Base-by-base conservation (phyloP, 2,888 invertebrate species). In the Caenorhabditis wallacei region DNA sequence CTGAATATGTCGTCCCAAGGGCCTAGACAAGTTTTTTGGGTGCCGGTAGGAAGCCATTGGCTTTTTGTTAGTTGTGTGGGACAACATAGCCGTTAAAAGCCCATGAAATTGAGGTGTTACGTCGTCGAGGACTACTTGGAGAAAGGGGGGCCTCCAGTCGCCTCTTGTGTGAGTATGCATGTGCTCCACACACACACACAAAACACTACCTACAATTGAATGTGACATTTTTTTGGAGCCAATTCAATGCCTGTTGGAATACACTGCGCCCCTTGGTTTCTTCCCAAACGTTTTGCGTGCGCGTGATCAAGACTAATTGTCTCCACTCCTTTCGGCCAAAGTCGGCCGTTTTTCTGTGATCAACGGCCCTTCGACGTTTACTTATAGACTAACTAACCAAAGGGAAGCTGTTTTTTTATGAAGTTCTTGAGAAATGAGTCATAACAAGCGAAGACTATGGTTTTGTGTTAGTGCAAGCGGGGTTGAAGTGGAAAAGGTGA, bases 21-120 rank as follows among this genome's bases (percentile, higher is more conserved):
- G 30, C n/a, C 59, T 22, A 78, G 69, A 78, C 69, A 48, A 51
- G 61, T 78, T 69, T 70, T 76, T 68, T 51, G 22, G 30, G 68
- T 59, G 75, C 68, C 30, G 53, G 56, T 54, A 40, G 46, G 30
- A 68, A 61, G 59, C 59, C 59, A 48, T 35, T 68, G 72, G 54
- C 71, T 79, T 70, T 79, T 66, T 79, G 70, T 79, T 79, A 79
- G 70, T 48, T 64, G 63, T 37, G 57, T 57, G 79, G 64, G 70
- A 71, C 64, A 70, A 70, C 35, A 71, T 57, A 24, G 79, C 57
- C 80, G 74, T 74, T 80, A 80, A 80, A 80, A 80, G 80, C 80
- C 78, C 74, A 74, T 80, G 80, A 80, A 82, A 82, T 76, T 71
- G 82, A 82, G 82, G 82, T 82, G 76, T 81, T 82, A 82, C 82